Percentiles rank a stretch among this genome's conserved stretches.
These are phyloP conservation scores for Sigmodon hispidus DNA, from an alignment of 2,113 vertebrate genomes.

Conservation along the genomic window DNA sequence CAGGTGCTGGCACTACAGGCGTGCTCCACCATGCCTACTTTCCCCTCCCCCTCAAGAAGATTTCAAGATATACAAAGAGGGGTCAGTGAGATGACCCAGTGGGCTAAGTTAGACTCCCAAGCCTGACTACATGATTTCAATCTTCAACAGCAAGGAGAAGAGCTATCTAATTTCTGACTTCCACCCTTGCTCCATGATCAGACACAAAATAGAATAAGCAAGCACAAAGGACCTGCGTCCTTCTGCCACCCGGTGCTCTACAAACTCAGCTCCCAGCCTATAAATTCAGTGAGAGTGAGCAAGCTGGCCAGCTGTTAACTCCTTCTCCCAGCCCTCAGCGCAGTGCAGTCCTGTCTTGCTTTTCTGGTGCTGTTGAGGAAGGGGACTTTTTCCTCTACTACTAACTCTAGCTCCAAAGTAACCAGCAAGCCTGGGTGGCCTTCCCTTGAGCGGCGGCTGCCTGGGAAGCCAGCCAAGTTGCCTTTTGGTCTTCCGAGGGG, in stretches of 20 bases:
- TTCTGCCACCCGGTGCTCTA: neutral
- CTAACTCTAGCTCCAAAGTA: constrained; percentile 31
- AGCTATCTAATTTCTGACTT: neutral
- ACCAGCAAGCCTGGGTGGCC: constrained; percentile 61
- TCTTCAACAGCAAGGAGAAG: too few relatives aligned
- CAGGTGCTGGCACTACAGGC: too few relatives aligned
- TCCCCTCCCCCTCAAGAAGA: neutral
- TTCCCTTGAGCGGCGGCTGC: constrained; percentile 64
- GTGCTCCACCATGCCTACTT: too few relatives aligned
- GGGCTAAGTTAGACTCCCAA: neutral
- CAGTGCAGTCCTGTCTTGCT: neutral
- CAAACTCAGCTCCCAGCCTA: neutral
- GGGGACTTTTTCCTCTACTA: constrained; percentile 21
- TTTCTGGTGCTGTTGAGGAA: constrained; percentile 15
- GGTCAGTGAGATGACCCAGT: too few relatives aligned
- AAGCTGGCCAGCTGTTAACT: neutral
- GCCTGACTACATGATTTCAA: neutral
- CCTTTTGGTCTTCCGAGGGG: constrained; percentile 57
- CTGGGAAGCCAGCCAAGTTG: constrained; percentile 58
- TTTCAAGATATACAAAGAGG: neutral
- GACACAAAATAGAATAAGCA: neutral
- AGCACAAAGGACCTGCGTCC: neutral
- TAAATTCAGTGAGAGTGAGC: neutral
- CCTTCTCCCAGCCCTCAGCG: neutral
- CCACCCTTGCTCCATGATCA: neutral